Evolutionary conservation across 2,888 invertebrate species (phyloP), one percentile per base, ranked within the genome.

Genomic region (Drosophila niveifrons): DNA sequence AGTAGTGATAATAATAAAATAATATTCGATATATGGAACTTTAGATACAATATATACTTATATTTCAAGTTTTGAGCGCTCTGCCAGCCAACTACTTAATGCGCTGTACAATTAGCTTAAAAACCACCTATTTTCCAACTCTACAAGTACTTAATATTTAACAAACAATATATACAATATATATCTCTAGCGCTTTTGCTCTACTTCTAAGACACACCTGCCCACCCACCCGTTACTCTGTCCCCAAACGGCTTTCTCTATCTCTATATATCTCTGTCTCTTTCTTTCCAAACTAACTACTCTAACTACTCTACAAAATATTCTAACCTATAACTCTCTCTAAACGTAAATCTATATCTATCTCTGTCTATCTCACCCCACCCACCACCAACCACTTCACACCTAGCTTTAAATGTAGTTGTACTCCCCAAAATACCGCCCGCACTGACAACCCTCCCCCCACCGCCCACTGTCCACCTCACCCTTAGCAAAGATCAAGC

Each of bases 21-120:
- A 66, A 67, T 62, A 68, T 63, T 48, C 65, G 47, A 72, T 69
- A 68, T 74, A 67, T 55, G 50, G 59, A 66, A 53, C 58, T 43
- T 46, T 78, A 72, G 77, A 71, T 47, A 41, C 39, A 41, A 41
- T 41, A 48, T 41, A 48, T 55, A 39, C 47, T 46, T 65, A 83
- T 78, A 75, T 82, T 82, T 82, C 85, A 82, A 82, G 82, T 80
- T 68, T 80, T 77, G 74, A 87, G 87, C 87, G 85, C 85, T 84
- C 82, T 82, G 87, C 85, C 85, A 85, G 85, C 87, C 87, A 80
- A 82, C 63, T 65, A 78, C 62, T 69, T 78, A 80, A 82, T 87
- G 87, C 85, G 85, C 85, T 85, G 85, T 85, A 83, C 83, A 82
- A 82, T 78, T 88, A 86, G 84, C 86, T 83, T 82, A 59, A 62